These are phyloP conservation scores for Peromyscus polionotus DNA, from an alignment of 2,113 vertebrate genomes.

Conservation along the genomic window DNA sequence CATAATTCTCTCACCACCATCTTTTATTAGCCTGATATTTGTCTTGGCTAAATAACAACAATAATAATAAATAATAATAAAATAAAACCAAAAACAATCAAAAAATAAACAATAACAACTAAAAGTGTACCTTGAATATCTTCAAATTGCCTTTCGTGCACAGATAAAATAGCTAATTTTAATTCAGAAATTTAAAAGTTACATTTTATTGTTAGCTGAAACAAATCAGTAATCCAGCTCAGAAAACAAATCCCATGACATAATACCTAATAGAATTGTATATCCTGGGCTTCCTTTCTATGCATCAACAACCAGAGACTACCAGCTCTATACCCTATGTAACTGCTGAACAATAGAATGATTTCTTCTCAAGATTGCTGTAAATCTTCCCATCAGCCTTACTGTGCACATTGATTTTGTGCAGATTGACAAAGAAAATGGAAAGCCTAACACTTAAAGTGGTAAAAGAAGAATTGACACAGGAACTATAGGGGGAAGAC, in stretches of 20 bases:
- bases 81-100: neutral
- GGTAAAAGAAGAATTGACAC: slow-evolving; percentile 3
- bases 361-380: neutral
- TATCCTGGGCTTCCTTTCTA: neutral
- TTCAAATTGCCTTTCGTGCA: neutral
- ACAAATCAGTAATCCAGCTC: neutral
- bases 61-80: neutral
- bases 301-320: neutral
- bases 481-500: neutral
- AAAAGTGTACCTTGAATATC: neutral
- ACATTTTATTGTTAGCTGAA: neutral
- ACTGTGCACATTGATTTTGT: neutral
- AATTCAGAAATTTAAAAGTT: slow-evolving; percentile 29
- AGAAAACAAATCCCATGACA: neutral
- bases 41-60: neutral
- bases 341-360: neutral
- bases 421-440: neutral
- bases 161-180: neutral
- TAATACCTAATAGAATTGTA: neutral
- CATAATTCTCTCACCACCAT: neutral
- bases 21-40: neutral
- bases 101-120: neutral
- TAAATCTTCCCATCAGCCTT: neutral
- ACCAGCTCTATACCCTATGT: neutral
- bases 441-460: neutral